Evolutionary conservation across 2,888 invertebrate genomes (phyloP), one percentile per base, ranked within the genome.

Genomic region (Hyppa rectilinea): DNA sequence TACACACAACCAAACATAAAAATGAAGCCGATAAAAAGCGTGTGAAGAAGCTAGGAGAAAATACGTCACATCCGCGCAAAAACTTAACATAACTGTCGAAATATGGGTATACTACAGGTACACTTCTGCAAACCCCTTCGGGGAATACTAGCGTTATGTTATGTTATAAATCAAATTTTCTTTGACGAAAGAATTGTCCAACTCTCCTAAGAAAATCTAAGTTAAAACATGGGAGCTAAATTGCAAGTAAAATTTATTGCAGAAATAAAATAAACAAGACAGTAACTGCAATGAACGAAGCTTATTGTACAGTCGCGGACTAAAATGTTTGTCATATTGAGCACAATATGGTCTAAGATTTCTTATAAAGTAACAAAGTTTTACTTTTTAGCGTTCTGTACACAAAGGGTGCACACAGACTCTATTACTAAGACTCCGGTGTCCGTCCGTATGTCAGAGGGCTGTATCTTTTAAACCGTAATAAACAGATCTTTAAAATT

Each of bases 201-300:
- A 23, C 2, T 17, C 20, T 14, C 6, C 23, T n/a, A 12, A 40
- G 10, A 47, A 34, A 50, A 17, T 29, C 7, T 36, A 45, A 59
- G n/a, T 50, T 60, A 63, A 47, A 64, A 43, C 40, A 38, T 6
- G 38, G 23, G n/a, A 65, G 40, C 34, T 43, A 14, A 67, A 47
- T 55, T 60, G 59, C 31, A 38, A 69, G 36, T 38, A 14, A 38
- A 80, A 69, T 26, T 69, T 59, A 66, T 65, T 62, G 63, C 47
- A 31, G 17, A 10, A 64, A 55, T 68, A 65, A 75, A 71, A 59
- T 61, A 58, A 67, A 58, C 43, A 64, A 20, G n/a, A 64, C 60
- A 61, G 55, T 74, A 59, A 58, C 63, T 74, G 47, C 71, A 47
- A 38, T 60, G 31, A 34, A 43, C 23, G 47, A 10, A 56, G 65